Base-by-base conservation (phyloP, 2,797 vertebrate species). In the Cyclura pinguis region DNA sequence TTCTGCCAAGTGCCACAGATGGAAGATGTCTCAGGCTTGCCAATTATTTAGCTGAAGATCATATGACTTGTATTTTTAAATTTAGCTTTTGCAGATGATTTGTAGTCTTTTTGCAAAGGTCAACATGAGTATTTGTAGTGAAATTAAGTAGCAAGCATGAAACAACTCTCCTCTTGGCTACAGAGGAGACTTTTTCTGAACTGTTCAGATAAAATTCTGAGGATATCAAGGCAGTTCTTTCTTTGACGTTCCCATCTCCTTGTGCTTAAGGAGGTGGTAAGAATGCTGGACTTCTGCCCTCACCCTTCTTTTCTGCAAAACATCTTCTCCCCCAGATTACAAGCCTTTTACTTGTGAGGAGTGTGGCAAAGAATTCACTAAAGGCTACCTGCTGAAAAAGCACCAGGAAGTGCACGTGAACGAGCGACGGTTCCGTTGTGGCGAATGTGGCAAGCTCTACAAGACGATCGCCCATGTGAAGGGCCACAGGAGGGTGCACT, bases 401-500 rank as follows among this genome's bases (percentile, higher is more conserved):
- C 99, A 99, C 95, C 98, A 98, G 97, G 98, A 99, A 84, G 98
- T 98, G 1, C 99, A 99, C 0, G 97, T 98, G 88, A 98, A 98
- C 0, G 98, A 99, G 96, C 97, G 99, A 90, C 97, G 99, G 20
- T 99, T 98, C 96, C 99, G 99, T 94, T 99, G 99, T 0, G 99
- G 99, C 0, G 99, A 99, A 95, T 99, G 99, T 0, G 99, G 99
- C 84, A 99, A 99, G 89, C 97, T 99, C 64, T 99, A 99, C 96
- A 99, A 99, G 97, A 99, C 98, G 80, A 98, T 99, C 0, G 99
- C 98, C 0, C 99, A 99, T 0, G 99, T 99, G 27, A 98, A 99
- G 0, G 99, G 99, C 80, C 99, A 99, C 96, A 98, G 99, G 94
- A 96, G 99, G 0, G 98, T 99, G 2, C 99, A 99, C 93, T 99